Evolutionary conservation across 2,888 invertebrate species (phyloP).

Genomic region (Drosophila acutilabella): DNA sequence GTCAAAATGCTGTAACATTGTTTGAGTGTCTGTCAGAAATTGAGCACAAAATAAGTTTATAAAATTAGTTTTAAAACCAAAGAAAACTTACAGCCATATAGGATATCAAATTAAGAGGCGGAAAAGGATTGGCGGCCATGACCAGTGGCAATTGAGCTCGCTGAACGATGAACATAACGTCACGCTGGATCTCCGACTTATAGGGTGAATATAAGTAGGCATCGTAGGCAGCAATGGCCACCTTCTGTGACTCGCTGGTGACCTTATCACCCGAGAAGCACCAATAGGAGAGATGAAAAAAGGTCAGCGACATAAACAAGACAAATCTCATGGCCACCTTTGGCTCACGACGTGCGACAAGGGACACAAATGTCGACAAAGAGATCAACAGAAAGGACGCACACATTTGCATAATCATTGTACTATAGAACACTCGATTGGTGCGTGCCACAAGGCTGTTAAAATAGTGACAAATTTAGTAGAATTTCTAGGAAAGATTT

Average conservation of each 20-base stretch:
- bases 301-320: conserved; percentile 27
- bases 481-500: neutral
- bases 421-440: conserved; percentile 44
- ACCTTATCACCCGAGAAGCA: conserved; percentile 54
- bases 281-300: conserved; percentile 48
- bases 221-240: conserved; percentile 50
- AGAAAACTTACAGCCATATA: conserved; percentile 46
- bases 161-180: conserved; percentile 43
- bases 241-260: conserved; percentile 39
- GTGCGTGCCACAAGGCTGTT: conserved; percentile 29
- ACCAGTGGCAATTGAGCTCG: conserved; percentile 48
- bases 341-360: conserved; percentile 38
- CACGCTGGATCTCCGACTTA: conserved; percentile 9
- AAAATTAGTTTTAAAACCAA: neutral
- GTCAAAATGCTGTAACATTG: conserved; percentile 60
- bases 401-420: conserved; percentile 50
- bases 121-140: conserved; percentile 45
- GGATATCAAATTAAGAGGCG: conserved; percentile 45
- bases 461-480: neutral
- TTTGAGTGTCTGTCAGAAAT: conserved; percentile 41
- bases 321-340: conserved; percentile 42
- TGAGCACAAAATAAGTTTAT: neutral
- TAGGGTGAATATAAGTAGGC: conserved; percentile 32
- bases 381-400: conserved; percentile 41
- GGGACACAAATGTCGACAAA: conserved; percentile 48